Base-by-base conservation (phyloP, 2,113 vertebrate genomes). In the Ceuthmochares aereus region DNA sequence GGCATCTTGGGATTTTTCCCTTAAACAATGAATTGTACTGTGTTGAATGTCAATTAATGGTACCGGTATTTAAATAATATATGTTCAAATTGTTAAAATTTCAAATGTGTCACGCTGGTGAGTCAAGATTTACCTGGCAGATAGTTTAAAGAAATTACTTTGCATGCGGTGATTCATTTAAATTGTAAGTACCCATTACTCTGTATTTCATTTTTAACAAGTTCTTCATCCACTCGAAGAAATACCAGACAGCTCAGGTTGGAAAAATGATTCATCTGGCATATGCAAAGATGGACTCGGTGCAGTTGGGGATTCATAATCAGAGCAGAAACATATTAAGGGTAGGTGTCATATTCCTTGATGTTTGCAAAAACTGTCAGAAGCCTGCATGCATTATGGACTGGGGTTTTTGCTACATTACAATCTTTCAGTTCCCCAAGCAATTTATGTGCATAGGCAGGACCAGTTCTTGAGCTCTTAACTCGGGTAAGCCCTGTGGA, bases 381-480 rank as follows among this genome's bases (percentile, higher is more conserved):
- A 96, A 93, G 91, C 55, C 67, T 74, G 47, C 74, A 94, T 92
- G 60, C 67, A 93, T 97, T 97, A 95, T 54, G 70, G 86, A 86
- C 83, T 84, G 40, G 40, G 9, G 82, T 75, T 92, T 95, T 94
- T 90, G 60, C 93, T 95, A 58, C 54, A 67, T 83, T 81, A 69
- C 52, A 80, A 3, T 93, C 55, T 78, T 88, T 84, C 79, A 42
- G 78, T 94, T 95, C 95, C 89, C 92, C 94, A 66, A 97, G 89
- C 94, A 97, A 96, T 96, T 94, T 93, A 95, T 95, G 91, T 96
- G 86, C 93, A 94, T 96, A 95, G 62, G 83, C 90, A 94, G 94
- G 73, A 63, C 80, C 74, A 76, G 76, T 76, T 84, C 86, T 74
- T 94, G 76, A 95, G 93, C 75, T 90, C 78, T 95, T 90, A 83